phyloP scores from a whole-genome alignment of 2,888 invertebrate species.

The Petrolisthes cinctipes region DNA sequence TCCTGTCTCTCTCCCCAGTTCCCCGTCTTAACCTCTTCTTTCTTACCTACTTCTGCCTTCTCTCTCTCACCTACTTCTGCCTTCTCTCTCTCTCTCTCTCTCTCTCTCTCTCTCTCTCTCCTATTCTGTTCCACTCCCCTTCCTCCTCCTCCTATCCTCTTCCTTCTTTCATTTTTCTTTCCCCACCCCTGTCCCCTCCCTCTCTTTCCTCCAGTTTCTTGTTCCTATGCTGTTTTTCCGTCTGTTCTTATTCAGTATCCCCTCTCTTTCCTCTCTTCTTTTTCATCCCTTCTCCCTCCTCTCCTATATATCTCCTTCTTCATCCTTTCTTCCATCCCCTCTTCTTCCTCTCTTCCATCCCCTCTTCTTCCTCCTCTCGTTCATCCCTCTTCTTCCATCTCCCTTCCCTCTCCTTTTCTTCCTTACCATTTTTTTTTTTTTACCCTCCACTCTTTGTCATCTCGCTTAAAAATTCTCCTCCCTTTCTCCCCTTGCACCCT shows the following conservation, averaged over 20 bases:
- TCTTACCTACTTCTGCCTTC: no score
- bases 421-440: background rate
- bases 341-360: background rate
- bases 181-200: no score
- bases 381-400: background rate
- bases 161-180: background rate
- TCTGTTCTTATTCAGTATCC: background rate
- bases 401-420: background rate
- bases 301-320: background rate
- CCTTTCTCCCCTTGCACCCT: background rate
- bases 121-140: background rate
- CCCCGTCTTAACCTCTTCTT: no score
- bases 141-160: background rate
- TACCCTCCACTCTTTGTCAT: background rate
- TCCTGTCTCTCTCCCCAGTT: no score
- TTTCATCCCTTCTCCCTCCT: background rate
- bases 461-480: background rate
- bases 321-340: background rate
- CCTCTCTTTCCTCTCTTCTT: background rate
- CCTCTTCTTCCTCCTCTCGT: background rate
- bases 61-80: no score
- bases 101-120: background rate
- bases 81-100: no score
- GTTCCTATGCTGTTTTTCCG: background rate
- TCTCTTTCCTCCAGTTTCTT: no score